Evolutionary conservation across 2,888 invertebrate species (phyloP), one percentile per base, ranked within the genome.

Genomic region (Cerceris ruficornis): DNA sequence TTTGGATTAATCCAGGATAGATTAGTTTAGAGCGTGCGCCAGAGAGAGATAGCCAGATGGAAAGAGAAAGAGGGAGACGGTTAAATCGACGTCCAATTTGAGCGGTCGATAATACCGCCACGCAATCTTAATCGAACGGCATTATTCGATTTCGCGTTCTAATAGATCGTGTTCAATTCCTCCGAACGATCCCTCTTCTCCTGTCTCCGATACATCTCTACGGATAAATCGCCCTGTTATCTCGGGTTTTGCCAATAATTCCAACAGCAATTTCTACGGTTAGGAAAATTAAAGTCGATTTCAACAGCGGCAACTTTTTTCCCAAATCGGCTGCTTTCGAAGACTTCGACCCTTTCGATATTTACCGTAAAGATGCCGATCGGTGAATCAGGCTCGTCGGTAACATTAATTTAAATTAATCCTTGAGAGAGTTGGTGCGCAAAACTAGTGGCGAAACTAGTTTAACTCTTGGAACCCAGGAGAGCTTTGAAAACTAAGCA

Each of bases 321-420:
- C 4, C 28, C 4, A 28, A 28, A 28, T 28, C 4, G 4, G 28
- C 28, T 28, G 1, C 28, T 28, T 28, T 28, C 2, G 28, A 28
- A 28, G 28, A 28, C 28, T 28, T 28, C 4, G 4, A 28, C 28
- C 1, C 28, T 28, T 28, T 28, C 28, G 28, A 28, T 28, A 4
- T 46, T 46, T 46, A 13, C 46, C 13, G 15, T 13, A 0, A 41
- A 15, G 17, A 42, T 39, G 68, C 70, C 75, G 83, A 86, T 86
- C 77, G 80, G 79, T 75, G 59, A 77, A 80, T 84, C 79, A 79
- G 81, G 69, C 65, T 59, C 52, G 73, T 13, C n/a, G 72, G 71
- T 71, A 75, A 75, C 86, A 86, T 88, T 89, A 88, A 89, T 90
- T 89, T 88, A 87, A 84, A 89, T 88, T 88, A 88, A 88, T 88